Base-by-base conservation (phyloP, 2,113 vertebrate species). In the Dipodomys ordii region DNA sequence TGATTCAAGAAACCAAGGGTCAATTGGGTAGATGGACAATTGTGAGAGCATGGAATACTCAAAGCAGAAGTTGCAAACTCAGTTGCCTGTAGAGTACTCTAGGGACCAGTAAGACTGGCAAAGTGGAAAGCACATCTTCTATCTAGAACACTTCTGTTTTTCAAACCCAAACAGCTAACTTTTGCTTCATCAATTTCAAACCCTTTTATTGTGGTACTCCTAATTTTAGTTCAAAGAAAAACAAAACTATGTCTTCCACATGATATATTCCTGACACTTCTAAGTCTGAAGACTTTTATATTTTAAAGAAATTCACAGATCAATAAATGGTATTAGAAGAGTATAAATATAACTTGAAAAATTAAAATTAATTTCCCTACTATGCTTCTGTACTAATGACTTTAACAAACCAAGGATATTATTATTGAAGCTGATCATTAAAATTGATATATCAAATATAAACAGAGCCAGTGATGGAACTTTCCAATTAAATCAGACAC, bases 391-490 rank as follows among this genome's bases (percentile, higher is more conserved):
- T 32, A 77, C 30, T 82, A 44, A 57, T 87, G n/a, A 67, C 18
- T 92, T 89, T 57, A 87, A 67, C 77, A 9, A 91, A 19, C 12
- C 84, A 84, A 60, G n/a, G 76, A 71, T 60, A 84, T 1, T 2
- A 60, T 92, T 90, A 35, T 57, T 95, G 32, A 95, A 95, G 49
- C 20, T 28, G 62, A 6, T 93, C 77, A 95, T 89, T 87, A 93
- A 60, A 87, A 35, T 76, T 95, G 77, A 77, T 19, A 81, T 57
- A 57, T 95, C 68, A 87, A 46, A 93, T 81, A 73, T 49, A 93
- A 93, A 94, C 64, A 87, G 23, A 92, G 67, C 19, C 35, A 35
- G 78, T 11, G 10, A 69, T 82, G 15, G 22, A 16, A 68, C 67
- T 87, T 91, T 84, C 28, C 84, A 84, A 90, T 90, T 88, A 88